phyloP scores from a whole-genome alignment of 2,888 invertebrate species.

The Xanthia icteritia region DNA sequence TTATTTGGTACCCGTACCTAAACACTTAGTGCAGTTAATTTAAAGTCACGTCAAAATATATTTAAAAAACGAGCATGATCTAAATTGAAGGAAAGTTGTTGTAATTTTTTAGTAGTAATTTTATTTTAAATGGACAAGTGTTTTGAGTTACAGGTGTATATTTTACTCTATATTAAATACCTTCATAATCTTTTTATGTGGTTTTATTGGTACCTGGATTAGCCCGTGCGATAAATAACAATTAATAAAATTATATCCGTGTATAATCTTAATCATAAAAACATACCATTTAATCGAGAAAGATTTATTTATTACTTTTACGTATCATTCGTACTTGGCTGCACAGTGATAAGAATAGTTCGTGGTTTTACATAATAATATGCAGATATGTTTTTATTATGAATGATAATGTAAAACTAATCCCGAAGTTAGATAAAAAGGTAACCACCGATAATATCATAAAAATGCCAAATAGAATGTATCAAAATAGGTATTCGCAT shows the following conservation, averaged over 20 bases:
- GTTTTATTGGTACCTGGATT: constrained; percentile 39
- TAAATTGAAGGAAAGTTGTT: neutral
- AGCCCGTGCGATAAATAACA: constrained; percentile 30
- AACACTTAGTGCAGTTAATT: constrained; percentile 5
- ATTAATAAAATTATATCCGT: neutral
- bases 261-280: constrained; percentile 15
- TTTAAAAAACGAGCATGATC: constrained; percentile 3
- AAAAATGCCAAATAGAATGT: neutral
- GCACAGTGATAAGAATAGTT: constrained; percentile 29
- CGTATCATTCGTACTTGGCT: neutral
- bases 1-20: neutral
- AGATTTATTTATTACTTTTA: constrained; percentile 27
- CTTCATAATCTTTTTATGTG: neutral
- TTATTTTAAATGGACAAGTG: no score
- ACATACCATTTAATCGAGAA: constrained; percentile 3
- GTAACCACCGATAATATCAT: neutral
- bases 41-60: constrained; percentile 2
- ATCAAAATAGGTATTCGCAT: neutral
- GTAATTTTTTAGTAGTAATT: constrained; percentile 1
- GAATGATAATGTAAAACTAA: neutral
- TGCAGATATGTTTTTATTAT: constrained; percentile 28
- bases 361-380: constrained; percentile 22
- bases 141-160: neutral
- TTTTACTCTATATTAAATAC: neutral
- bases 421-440: constrained; percentile 10